These are phyloP conservation scores for Trachythela sp. DNA, from an alignment of 64 coral and sea anemone species.

Conservation along the genomic window DNA sequence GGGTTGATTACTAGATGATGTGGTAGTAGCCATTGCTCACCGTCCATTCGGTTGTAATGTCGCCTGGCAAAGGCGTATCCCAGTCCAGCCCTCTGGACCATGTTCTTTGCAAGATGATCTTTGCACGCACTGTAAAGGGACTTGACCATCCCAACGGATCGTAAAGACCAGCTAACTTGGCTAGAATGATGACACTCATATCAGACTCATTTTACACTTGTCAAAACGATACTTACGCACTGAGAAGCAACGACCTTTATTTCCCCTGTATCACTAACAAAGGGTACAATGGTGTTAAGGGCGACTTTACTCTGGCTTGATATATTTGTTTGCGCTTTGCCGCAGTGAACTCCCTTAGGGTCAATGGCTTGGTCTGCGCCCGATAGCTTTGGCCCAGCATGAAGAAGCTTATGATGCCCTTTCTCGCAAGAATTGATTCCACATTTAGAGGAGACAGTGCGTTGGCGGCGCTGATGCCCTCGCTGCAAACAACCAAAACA, in stretches of 20 bases:
- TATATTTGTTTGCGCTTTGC: neutral
- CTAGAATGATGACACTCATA: no score
- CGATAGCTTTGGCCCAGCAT: neutral
- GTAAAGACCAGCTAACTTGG: no score
- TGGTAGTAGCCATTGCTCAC: neutral
- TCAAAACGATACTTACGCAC: no score
- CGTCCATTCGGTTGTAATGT: no score
- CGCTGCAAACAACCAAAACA: slow-evolving; percentile 35
- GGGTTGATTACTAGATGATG: neutral
- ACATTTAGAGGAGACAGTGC: slow-evolving; percentile 13
- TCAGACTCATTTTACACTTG: no score
- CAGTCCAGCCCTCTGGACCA: no score
- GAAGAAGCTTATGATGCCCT: slow-evolving; percentile 27
- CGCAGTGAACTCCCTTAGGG: neutral
- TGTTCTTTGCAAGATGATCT: no score
- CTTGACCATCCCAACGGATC: no score
- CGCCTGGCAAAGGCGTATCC: no score
- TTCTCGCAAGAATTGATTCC: slow-evolving; percentile 30
- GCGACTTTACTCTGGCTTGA: slow-evolving; percentile 11
- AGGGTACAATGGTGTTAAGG: slow-evolving; percentile 23
- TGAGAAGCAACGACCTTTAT: neutral
- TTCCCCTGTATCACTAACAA: slow-evolving; percentile 12
- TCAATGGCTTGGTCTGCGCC: neutral
- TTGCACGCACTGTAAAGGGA: no score
- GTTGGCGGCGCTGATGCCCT: slow-evolving; percentile 22